Evolutionary conservation across 1,140 invertebrate species (phyloP), one percentile per base, ranked within the genome.

Genomic region (Helicoverpa armigera): DNA sequence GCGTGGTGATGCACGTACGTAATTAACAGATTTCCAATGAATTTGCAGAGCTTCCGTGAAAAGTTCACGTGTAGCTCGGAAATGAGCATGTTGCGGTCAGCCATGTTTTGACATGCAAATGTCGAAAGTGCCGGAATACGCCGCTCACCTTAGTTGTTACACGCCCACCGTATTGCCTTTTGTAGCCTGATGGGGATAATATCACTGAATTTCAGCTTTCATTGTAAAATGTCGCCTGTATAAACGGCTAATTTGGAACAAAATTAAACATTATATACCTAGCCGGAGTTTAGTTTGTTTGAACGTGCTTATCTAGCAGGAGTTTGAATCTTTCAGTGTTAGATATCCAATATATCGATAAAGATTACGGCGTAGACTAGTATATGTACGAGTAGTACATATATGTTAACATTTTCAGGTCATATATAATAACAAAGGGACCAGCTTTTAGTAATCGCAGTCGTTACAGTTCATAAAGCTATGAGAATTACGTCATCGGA

Each of bases 31-130:
- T 67, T 67, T 67, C 75, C 61, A n/a, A 77, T 77, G 13, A 65
- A 77, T 50, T 29, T 53, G n/a, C 75, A 35, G 48, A 14, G 82
- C 85, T 89, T 87, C 83, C 85, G 81, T 83, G 83, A 86, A 88
- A 86, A 85, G 76, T 87, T 82, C 73, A 82, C 79, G 77, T 76
- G 82, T 65, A 73, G 82, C 85, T 88, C 88, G 90, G 87, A 92
- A 92, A 92, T 89, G 87, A 90, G 86, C 85, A 81, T 90, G 89
- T 90, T 88, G 88, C 85, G 87, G 88, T 88, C 85, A 85, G 85
- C 87, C 80, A 82, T 85, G 86, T 88, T 92, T 89, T 92, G 89
- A 92, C 89, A 90, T 90, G 91, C 87, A 90, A 91, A 91, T 91
- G 87, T 74, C 87, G 82, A 79, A 69, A 82, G 83, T 80, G 82